A percentile compares a stretch with the other conserved stretches of the same genome.
These are phyloP conservation scores for Petrosia ficiformis DNA, from an alignment of 37 sponge, comb jelly and placozoan genomes.

Conservation along the genomic window DNA sequence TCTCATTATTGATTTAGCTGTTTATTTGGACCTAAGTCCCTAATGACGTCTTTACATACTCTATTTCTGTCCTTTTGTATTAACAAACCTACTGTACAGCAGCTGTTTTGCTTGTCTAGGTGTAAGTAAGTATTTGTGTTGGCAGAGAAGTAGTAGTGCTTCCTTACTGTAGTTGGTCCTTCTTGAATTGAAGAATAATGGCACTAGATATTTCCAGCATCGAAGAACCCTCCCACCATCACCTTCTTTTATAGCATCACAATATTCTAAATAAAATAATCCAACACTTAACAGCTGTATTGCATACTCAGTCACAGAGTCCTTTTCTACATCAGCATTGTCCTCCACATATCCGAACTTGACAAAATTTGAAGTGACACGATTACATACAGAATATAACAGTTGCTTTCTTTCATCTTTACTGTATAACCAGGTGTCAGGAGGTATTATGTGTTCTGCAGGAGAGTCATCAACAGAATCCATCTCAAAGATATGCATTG, in stretches of 20 bases:
- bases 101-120: constrained; percentile 19
- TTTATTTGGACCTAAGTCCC: constrained; percentile 12
- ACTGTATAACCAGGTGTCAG: neutral
- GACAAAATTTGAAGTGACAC: neutral
- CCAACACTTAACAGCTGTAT: constrained; percentile 6
- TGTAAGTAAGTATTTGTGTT: constrained; percentile 4
- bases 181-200: neutral
- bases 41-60: neutral
- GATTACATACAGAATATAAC: neutral
- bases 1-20: constrained; percentile 2
- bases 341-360: neutral
- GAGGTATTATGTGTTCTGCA: constrained; percentile 5
- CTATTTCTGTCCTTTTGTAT: constrained; percentile 11
- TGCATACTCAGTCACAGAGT: neutral
- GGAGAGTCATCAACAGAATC: constrained; percentile 18
- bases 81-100: constrained; percentile 26
- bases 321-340: neutral
- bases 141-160: constrained; percentile 6
- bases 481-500: neutral
- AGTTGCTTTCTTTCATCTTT: neutral
- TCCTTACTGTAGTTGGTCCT: constrained; percentile 17
- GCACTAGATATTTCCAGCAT: constrained; percentile 25
- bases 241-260: constrained; percentile 25
- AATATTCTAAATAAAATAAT: constrained; percentile 1
- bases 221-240: constrained; percentile 10